A percentile compares a stretch with the other conserved stretches of the same genome.
These are phyloP conservation scores for Scelioninae gen. 1 DNA, from an alignment of 2,888 invertebrate species.

Conservation along the genomic window DNA sequence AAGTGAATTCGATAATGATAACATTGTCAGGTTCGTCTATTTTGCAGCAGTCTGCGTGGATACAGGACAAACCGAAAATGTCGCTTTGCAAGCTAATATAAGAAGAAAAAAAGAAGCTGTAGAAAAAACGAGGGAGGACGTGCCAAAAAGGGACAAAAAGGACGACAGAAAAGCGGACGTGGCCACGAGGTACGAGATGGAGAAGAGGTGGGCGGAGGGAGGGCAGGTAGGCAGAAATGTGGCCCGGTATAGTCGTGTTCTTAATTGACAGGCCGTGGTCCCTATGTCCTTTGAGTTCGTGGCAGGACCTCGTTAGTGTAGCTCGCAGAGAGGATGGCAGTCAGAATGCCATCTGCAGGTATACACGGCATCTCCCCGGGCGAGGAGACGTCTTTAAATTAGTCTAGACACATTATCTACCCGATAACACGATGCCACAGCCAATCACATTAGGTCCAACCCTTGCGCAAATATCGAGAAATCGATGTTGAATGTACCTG, in stretches of 20 bases:
- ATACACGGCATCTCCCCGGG: conserved; percentile 71
- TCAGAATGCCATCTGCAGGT: conserved; percentile 78
- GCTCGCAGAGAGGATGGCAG: conserved; percentile 75
- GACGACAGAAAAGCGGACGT: conserved; percentile 53
- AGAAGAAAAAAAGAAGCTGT: conserved; percentile 66
- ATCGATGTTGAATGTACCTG: conserved; percentile 60
- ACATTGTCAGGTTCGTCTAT: conserved; percentile 6
- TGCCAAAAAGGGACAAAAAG: conserved; percentile 52
- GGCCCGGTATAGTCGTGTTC: conserved; percentile 83
- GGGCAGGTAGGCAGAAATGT: conserved; percentile 82
- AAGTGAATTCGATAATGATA: not conserved
- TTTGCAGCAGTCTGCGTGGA: conserved; percentile 20
- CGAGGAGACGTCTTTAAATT: conserved; percentile 82
- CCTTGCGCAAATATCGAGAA: conserved; percentile 68
- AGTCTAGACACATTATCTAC: conserved; percentile 82
- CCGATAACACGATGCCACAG: conserved; percentile 78
- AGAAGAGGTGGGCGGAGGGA: too few species aligned
- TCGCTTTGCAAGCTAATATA: conserved; percentile 39
- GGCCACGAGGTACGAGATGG: conserved; percentile 48
- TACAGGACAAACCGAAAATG: conserved; percentile 54
- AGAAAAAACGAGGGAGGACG: conserved; percentile 51
- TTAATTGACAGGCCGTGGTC: conserved; percentile 84
- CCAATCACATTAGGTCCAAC: conserved; percentile 63
- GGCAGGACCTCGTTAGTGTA: conserved; percentile 81
- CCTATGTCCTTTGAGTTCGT: conserved; percentile 80